Conservation (phyloP, 2,797 vertebrate species). For the Loris lydekkerianus region DNA sequence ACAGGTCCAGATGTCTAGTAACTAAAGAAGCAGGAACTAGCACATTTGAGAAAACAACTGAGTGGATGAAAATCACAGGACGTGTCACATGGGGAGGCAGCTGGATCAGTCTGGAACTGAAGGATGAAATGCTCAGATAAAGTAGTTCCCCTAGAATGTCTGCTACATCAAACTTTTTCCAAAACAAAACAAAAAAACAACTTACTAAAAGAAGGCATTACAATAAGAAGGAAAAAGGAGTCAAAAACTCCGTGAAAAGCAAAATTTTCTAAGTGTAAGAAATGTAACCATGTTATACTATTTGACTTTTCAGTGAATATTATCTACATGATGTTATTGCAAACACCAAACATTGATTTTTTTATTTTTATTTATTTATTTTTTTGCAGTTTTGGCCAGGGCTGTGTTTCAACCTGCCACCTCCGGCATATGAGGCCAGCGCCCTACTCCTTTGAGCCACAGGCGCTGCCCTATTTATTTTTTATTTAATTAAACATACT, state of each 20-base stretch:
- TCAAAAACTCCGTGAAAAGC: not conserved
- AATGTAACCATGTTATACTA: not conserved
- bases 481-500: no score
- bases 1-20: not conserved
- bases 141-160: rapidly evolving
- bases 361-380: not conserved
- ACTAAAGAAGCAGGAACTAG: no score
- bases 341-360: not conserved
- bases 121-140: not conserved
- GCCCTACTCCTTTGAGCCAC: no score
- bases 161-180: not conserved
- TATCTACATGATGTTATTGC: not conserved
- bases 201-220: no score
- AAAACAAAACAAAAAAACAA: no score
- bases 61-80: not conserved
- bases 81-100: not conserved
- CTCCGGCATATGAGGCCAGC: no score
- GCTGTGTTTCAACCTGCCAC: no score
- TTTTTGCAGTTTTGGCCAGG: no score
- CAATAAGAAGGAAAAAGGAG: not conserved
- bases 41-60: not conserved
- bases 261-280: not conserved
- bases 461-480: no score
- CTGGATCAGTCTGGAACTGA: not conserved
- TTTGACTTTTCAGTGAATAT: not conserved